Base-by-base conservation (phyloP, 2,888 invertebrate species). In the Eristalis intricaria region DNA sequence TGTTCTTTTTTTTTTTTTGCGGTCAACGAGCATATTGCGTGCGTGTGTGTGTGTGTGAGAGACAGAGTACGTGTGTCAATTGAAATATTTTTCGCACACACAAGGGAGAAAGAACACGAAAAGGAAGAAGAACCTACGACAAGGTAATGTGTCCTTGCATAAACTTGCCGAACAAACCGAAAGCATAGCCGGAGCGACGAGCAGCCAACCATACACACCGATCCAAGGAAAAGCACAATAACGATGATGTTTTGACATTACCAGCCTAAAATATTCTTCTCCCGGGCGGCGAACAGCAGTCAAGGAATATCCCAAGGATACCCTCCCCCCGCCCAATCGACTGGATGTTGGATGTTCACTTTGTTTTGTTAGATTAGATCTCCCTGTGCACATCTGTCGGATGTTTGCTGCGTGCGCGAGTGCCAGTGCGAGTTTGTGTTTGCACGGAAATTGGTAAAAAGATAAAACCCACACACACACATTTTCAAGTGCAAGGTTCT, bases 401-500 rank as follows among this genome's bases (percentile, higher is more conserved):
- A 19, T 19, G 19, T 50, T 8, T 50, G 43, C 4, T 35, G 15
- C 58, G 35, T 2, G 32, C 58, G 71, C 38, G 22, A 32, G 58
- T 61, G 43, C 26, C 4, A 26, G 26, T n/a, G n/a, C n/a, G 43
- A 50, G n/a, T n/a, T 50, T 19, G 43, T 50, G n/a, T 50, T 43
- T 43, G 43, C 4, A n/a, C 43, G 43, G 10, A 58, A 60, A 19
- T 43, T n/a, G 32, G 19, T 19, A 19, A 50, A 50, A 69, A 69
- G 7, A 19, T 50, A 65, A 29, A 13, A 40, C 38, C 29, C 26
- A 82, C 61, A 64, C 32, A 29, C 13, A 40, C 29, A 38, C 26
- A 83, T 70, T 60, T 71, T 84, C 84, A 87, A 87, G 87, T 84
- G 80, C 84, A 87, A 87, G 87, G n/a, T 50, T 50, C 19, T 50